A percentile compares a stretch with the other conserved stretches of the same genome.
These are phyloP conservation scores for Yasuhikotakia modesta DNA, from an alignment of 2,797 vertebrate genomes.

Conservation along the genomic window DNA sequence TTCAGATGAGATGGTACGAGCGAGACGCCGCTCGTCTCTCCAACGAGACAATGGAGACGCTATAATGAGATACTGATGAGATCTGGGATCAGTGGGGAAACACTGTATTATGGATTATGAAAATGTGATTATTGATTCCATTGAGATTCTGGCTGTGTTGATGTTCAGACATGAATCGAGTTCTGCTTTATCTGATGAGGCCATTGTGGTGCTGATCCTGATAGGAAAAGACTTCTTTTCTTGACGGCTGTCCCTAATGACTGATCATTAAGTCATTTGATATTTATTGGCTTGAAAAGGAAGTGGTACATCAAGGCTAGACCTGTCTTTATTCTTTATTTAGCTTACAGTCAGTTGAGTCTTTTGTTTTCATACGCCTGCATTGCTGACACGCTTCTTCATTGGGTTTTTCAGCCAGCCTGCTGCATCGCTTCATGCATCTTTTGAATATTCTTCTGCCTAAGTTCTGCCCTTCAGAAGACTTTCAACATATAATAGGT, in stretches of 20 bases:
- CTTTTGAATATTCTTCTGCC: not conserved
- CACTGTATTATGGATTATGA: conserved; percentile 48
- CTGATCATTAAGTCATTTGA: conserved; percentile 28
- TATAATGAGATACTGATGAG: conserved; percentile 56
- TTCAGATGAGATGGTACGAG: conserved; percentile 37
- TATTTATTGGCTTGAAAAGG: conserved; percentile 9
- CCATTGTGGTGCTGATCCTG: conserved; percentile 33
- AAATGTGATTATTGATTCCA: conserved; percentile 50
- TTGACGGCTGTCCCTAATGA: not conserved
- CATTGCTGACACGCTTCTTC: not conserved
- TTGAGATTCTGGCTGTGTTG: conserved; percentile 41
- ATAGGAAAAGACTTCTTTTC: conserved; percentile 2
- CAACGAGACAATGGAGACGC: conserved; percentile 56
- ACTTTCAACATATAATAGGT: not conserved
- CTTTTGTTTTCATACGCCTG: not conserved
- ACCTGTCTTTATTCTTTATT: not conserved
- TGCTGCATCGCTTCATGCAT: not conserved
- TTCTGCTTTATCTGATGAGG: conserved; percentile 29
- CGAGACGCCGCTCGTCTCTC: conserved; percentile 39
- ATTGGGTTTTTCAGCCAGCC: not conserved
- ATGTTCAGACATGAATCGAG: conserved; percentile 31
- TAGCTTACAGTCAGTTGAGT: not conserved
- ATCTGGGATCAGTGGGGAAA: conserved; percentile 42
- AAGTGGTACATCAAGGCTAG: not conserved
- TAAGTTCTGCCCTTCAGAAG: not conserved